phyloP scores from a whole-genome alignment of 2,797 vertebrate genomes.

The Calcarius lapponicus region DNA sequence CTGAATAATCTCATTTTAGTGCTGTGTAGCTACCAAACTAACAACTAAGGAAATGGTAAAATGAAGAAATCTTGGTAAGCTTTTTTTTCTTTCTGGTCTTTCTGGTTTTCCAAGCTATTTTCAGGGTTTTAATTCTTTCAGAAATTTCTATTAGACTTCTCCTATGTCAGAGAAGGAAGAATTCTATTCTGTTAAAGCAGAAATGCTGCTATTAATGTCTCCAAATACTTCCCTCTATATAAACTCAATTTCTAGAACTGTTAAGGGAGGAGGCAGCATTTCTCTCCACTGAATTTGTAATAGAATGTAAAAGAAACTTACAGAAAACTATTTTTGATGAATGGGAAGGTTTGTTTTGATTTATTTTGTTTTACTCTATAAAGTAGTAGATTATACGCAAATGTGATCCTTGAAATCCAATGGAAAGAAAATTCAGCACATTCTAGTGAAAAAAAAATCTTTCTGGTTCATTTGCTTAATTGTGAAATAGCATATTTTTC shows the following conservation, averaged over 20 bases:
- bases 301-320: not conserved
- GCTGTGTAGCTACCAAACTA: not conserved
- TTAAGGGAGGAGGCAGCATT: not conserved
- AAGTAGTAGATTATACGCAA: not conserved
- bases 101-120: not conserved
- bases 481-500: conserved; percentile 33
- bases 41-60: not conserved
- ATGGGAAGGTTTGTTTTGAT: not conserved
- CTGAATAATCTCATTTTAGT: not conserved
- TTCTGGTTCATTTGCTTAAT: conserved; percentile 42
- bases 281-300: not conserved
- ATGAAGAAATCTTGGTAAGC: not conserved
- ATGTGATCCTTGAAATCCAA: not conserved
- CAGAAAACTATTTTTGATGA: not conserved
- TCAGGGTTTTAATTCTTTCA: not conserved
- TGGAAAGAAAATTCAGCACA: not conserved
- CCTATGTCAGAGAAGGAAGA: not conserved
- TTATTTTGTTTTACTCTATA: not conserved
- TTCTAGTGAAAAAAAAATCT: no score
- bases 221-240: not conserved
- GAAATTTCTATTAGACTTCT: not conserved
- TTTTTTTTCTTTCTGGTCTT: not conserved
- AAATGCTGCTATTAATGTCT: not conserved
- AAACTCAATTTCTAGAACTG: not conserved
- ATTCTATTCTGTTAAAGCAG: not conserved